Conservation (phyloP, 2,113 vertebrate species). For the Heterotilapia buettikoferi region DNA sequence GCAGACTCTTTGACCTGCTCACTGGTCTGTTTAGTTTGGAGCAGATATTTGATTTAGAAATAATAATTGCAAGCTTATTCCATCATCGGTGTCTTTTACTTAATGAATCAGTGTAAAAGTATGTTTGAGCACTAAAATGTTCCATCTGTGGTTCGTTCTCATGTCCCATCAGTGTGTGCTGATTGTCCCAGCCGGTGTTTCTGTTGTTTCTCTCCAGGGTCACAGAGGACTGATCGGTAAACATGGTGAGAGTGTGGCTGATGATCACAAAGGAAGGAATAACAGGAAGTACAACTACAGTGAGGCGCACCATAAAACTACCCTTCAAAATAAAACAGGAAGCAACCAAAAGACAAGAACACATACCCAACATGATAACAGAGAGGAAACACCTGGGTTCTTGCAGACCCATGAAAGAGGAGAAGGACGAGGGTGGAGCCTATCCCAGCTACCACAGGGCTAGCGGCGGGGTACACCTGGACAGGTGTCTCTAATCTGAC, state of each 20-base stretch:
- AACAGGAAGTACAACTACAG: not conserved
- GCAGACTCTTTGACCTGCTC: not conserved
- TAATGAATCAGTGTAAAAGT: not conserved
- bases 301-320: accelerated
- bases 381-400: not conserved
- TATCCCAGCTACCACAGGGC: not conserved
- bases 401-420: not conserved
- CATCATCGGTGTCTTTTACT: not conserved
- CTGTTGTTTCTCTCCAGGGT: not conserved
- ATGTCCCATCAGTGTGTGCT: not conserved
- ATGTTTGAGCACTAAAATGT: not conserved
- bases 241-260: not conserved
- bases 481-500: not conserved
- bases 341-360: not conserved
- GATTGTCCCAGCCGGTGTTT: not conserved
- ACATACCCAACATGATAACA: not conserved
- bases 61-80: not conserved
- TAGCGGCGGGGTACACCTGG: not conserved
- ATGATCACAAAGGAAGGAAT: not conserved
- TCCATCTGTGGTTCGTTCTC: not conserved
- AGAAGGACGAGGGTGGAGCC: not conserved
- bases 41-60: not conserved
- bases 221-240: not conserved
- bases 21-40: not conserved
- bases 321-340: not conserved